Evolutionary conservation across 2,888 invertebrate genomes (phyloP).

Genomic region (Hyles lineata): DNA sequence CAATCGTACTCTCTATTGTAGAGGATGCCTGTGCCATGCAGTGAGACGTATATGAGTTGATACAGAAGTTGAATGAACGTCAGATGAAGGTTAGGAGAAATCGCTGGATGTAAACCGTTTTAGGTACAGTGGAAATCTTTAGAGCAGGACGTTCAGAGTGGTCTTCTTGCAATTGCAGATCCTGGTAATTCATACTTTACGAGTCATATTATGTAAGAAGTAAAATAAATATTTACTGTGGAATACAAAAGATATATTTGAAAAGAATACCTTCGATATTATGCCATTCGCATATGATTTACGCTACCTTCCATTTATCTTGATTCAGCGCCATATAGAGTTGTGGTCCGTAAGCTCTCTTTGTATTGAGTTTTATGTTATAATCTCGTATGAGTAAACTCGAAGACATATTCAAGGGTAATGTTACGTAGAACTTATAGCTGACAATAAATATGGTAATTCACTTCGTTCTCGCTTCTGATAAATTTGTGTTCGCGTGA

Average conservation of each 20-base stretch:
- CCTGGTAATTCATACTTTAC: too few species aligned
- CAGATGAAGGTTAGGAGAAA: too few species aligned
- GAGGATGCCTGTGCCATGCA: too few species aligned
- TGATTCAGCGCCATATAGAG: neutral
- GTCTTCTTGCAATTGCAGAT: too few species aligned
- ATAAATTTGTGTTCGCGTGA: slow-evolving; percentile 48
- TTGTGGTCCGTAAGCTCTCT: neutral
- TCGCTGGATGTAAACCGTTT: too few species aligned
- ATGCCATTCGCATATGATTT: neutral
- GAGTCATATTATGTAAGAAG: too few species aligned
- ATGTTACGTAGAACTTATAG: slow-evolving; percentile 40
- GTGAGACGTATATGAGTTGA: too few species aligned
- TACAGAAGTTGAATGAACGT: too few species aligned
- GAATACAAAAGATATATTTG: neutral
- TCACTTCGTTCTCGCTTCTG: slow-evolving; percentile 50
- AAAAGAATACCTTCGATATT: neutral
- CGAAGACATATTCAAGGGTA: slow-evolving; percentile 27
- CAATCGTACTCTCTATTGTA: too few species aligned
- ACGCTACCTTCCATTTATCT: neutral
- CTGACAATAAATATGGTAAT: slow-evolving; percentile 60
- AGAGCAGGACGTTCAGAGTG: too few species aligned
- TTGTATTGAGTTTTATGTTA: slow-evolving; percentile 6
- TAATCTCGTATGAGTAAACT: slow-evolving; percentile 14
- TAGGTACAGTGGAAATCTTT: too few species aligned
- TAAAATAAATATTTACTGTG: too few species aligned